Conservation (phyloP, 2,888 invertebrate genomes). For the Nematopogon swammerdamellus region DNA sequence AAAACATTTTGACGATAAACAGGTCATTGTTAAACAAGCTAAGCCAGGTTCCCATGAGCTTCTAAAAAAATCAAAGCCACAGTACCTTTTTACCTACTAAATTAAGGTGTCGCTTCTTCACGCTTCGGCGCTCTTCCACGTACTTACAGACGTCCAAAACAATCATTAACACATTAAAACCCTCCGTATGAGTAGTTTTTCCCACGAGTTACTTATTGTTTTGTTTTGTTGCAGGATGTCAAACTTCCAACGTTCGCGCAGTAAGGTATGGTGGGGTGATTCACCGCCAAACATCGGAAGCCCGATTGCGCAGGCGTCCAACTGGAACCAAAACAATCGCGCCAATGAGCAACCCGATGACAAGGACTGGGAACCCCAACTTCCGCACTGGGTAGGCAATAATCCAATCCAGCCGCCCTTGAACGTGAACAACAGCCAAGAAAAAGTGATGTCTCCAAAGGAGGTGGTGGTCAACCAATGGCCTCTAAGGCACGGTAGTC, state of each 20-base stretch:
- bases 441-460: slow-evolving; percentile 32
- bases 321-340: slow-evolving; percentile 28
- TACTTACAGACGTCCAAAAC: not conserved
- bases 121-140: not conserved
- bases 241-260: slow-evolving; percentile 63
- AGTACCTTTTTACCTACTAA: not conserved
- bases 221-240: slow-evolving; percentile 55
- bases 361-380: slow-evolving; percentile 48
- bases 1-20: too few species aligned
- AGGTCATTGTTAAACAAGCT: not conserved
- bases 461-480: slow-evolving; percentile 36
- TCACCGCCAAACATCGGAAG: slow-evolving; percentile 40
- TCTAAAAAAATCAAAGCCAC: not conserved
- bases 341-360: slow-evolving; percentile 21
- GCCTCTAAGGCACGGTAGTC: slow-evolving; percentile 50
- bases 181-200: slow-evolving; percentile 10
- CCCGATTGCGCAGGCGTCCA: slow-evolving; percentile 33
- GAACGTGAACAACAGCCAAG: slow-evolving; percentile 33
- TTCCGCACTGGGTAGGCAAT: slow-evolving; percentile 51
- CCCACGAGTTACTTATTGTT: slow-evolving; percentile 37
- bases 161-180: not conserved
- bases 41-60: not conserved
- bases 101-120: not conserved
- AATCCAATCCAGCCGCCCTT: slow-evolving; percentile 26
- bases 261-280: slow-evolving; percentile 68